Percentiles rank a stretch among this genome's conserved stretches.
Evolutionary conservation across 2,888 invertebrate species (phyloP).

Genomic region (Caenorhabditis sulstoni): DNA sequence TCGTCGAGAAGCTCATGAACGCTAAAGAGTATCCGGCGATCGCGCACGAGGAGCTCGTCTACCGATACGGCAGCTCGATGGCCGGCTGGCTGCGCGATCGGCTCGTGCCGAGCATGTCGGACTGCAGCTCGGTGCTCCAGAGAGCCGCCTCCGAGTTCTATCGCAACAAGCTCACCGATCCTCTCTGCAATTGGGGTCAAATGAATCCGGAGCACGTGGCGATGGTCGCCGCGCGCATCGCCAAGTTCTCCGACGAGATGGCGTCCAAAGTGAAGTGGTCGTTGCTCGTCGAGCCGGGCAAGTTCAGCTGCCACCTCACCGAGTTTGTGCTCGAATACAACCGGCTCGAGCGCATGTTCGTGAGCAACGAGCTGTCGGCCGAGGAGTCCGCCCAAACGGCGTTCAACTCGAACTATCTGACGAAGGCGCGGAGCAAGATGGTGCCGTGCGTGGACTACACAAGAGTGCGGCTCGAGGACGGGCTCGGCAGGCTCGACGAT

Average conservation of each 20-base stretch:
- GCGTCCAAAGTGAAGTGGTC: conserved; percentile 72
- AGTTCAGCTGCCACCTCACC: conserved; percentile 74
- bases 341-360: conserved; percentile 74
- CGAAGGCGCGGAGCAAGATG: conserved; percentile 73
- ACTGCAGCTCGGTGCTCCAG: conserved; percentile 68
- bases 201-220: conserved; percentile 61
- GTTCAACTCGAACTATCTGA: conserved; percentile 74
- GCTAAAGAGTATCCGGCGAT: conserved; percentile 48
- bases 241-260: conserved; percentile 66
- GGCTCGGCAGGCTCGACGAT: conserved; percentile 53
- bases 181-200: conserved; percentile 69
- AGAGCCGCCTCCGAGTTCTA: conserved; percentile 67
- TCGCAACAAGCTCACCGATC: conserved; percentile 66
- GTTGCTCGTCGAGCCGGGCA: conserved; percentile 76
- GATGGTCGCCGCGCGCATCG: conserved; percentile 65
- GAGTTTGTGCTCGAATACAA: conserved; percentile 74
- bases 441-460: conserved; percentile 64
- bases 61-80: conserved; percentile 66
- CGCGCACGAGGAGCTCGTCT: conserved; percentile 54
- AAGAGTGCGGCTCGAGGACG: conserved; percentile 63
- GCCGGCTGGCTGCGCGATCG: conserved; percentile 69
- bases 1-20: conserved; percentile 65
- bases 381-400: conserved; percentile 72
- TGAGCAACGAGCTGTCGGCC: conserved; percentile 66
- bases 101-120: conserved; percentile 67